A percentile compares a stretch with the other conserved stretches of the same genome.
Evolutionary conservation across 2,797 vertebrate species (phyloP).

Genomic region (Perodicticus potto): DNA sequence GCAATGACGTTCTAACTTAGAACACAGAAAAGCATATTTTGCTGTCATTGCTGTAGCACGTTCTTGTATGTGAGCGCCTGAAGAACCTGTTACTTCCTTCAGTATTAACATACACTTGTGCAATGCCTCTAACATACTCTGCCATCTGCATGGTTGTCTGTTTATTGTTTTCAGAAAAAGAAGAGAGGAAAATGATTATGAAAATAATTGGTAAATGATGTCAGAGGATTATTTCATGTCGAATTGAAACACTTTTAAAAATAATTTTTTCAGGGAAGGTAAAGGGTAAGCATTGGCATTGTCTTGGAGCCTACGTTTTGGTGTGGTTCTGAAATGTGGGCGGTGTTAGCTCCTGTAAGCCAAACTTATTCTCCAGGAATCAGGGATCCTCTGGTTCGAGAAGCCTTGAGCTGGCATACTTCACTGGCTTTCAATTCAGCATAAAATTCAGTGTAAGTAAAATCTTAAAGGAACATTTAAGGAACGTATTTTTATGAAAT

Average conservation of each 20-base stretch:
- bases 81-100: constrained; percentile 11
- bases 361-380: constrained; percentile 67
- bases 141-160: not conserved
- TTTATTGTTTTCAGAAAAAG: constrained; percentile 20
- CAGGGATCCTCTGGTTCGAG: constrained; percentile 66
- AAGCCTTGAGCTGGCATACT: constrained; percentile 66
- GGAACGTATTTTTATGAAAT: constrained; percentile 8
- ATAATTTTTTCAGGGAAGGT: not conserved
- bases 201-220: not conserved
- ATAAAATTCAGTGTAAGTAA: not conserved
- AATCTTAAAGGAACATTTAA: constrained; percentile 1
- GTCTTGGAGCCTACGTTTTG: not conserved
- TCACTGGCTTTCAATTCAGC: constrained; percentile 32
- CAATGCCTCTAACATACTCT: not conserved
- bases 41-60: constrained; percentile 3
- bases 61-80: not conserved
- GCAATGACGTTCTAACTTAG: not conserved
- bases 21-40: not conserved
- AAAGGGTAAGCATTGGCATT: not conserved
- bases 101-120: not conserved
- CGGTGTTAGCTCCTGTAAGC: constrained; percentile 40
- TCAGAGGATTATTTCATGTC: not conserved
- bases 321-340: constrained; percentile 34
- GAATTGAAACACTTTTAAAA: not conserved
- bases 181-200: not conserved